Evolutionary conservation across 1,140 invertebrate species (phyloP).

Genomic region (Zaprionus ghesquierei): DNA sequence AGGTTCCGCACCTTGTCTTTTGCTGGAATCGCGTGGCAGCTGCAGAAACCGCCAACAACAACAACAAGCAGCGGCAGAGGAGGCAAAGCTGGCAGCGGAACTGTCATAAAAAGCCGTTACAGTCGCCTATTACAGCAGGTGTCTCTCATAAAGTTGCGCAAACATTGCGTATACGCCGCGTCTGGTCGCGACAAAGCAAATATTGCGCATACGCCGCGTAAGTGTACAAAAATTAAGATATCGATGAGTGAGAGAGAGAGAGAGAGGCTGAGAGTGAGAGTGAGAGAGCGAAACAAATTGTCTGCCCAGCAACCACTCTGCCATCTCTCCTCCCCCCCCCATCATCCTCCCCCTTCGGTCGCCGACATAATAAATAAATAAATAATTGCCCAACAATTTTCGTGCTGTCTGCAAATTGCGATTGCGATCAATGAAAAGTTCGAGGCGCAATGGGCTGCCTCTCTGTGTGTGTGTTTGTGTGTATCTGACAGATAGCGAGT

Average conservation of each 20-base stretch:
- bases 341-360: too few species aligned
- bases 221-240: neutral
- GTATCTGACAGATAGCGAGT: constrained; percentile 2
- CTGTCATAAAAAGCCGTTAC: neutral
- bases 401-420: constrained; percentile 75
- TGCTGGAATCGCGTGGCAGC: too few species aligned
- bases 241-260: constrained; percentile 5
- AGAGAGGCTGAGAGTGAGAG: neutral
- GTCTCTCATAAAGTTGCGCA: neutral
- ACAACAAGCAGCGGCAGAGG: neutral
- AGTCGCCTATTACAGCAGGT: neutral
- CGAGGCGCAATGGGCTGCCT: constrained; percentile 14
- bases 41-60: neutral
- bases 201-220: constrained; percentile 43
- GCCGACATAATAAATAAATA: constrained; percentile 42
- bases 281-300: neutral
- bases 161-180: constrained; percentile 39
- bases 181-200: neutral
- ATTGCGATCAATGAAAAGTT: constrained; percentile 60
- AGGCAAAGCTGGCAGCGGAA: neutral
- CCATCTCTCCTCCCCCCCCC: neutral
- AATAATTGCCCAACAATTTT: constrained; percentile 78
- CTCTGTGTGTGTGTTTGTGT: neutral
- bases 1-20: neutral
- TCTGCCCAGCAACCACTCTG: neutral